These are phyloP conservation scores for Procapra przewalskii DNA, from an alignment of 2,113 vertebrate genomes.

Conservation along the genomic window DNA sequence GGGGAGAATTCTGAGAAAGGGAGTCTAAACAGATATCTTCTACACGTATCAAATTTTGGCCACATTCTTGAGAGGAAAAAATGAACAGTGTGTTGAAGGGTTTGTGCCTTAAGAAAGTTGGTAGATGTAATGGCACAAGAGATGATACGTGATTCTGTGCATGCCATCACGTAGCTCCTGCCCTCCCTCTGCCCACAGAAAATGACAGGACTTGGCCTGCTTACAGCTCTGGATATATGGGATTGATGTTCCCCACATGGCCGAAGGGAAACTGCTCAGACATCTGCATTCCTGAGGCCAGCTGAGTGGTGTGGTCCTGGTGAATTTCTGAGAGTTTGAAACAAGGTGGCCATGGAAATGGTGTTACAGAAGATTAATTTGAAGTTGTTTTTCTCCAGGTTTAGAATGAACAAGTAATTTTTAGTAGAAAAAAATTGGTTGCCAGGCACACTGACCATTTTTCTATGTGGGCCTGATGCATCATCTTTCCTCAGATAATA, in stretches of 20 bases:
- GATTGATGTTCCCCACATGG: constrained; percentile 76
- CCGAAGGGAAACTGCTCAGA: constrained; percentile 73
- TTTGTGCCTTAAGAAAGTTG: constrained; percentile 2
- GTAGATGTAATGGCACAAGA: background rate
- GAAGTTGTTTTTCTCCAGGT: background rate
- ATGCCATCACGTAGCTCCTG: constrained; percentile 15
- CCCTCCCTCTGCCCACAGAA: constrained; percentile 1
- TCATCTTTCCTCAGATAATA: background rate
- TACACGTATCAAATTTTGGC: background rate
- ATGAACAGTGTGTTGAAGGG: background rate
- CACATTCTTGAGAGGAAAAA: constrained; percentile 25
- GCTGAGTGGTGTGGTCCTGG: constrained; percentile 57
- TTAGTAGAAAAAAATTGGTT: background rate
- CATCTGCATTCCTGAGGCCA: constrained; percentile 66
- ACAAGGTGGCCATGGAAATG: constrained; percentile 50
- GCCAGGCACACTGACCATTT: background rate
- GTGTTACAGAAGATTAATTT: background rate
- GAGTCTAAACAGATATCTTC: background rate
- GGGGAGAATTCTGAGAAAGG: background rate
- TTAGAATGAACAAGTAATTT: background rate
- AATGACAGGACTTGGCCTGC: constrained; percentile 37
- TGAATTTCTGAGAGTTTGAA: constrained; percentile 47
- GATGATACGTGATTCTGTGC: background rate
- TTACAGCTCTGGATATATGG: constrained; percentile 30
- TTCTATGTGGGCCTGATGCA: background rate